phyloP scores from a whole-genome alignment of 2,888 invertebrate species.

The Pteria penguin region DNA sequence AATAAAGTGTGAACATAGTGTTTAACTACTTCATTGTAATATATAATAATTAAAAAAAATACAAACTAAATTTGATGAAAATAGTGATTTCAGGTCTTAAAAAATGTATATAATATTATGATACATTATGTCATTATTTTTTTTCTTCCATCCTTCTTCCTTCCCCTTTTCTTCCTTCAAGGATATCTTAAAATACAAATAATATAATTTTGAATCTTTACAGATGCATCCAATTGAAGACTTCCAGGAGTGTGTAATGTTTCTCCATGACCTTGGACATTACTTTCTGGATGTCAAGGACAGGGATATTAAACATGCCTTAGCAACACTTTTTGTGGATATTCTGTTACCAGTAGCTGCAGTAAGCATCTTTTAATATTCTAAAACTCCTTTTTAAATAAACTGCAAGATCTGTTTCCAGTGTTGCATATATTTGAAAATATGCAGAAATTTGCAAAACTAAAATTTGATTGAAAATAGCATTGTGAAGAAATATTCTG shows the following conservation, averaged over 20 bases:
- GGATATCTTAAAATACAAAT: neutral
- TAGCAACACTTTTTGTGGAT: conserved; percentile 99
- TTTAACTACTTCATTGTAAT: too few species aligned
- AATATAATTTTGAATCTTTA: conserved; percentile 50
- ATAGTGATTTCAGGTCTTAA: too few species aligned
- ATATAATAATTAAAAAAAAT: too few species aligned
- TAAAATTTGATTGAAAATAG: too few species aligned
- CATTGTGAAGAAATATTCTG: too few species aligned
- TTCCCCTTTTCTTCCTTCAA: neutral
- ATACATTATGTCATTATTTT: neutral
- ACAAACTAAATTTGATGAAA: too few species aligned
- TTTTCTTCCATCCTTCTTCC: neutral
- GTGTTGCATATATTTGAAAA: too few species aligned
- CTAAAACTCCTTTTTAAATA: neutral
- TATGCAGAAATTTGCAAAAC: too few species aligned
- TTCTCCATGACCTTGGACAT: conserved; percentile 98
- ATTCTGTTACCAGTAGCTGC: conserved; percentile 99
- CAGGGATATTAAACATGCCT: conserved; percentile 97
- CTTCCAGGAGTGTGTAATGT: conserved; percentile 98
- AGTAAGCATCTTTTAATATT: conserved; percentile 83
- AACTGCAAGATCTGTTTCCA: too few species aligned
- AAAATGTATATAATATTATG: too few species aligned
- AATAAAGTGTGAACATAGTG: too few species aligned
- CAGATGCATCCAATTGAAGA: conserved; percentile 99
- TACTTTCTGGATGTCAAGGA: conserved; percentile 99